A percentile compares a stretch with the other conserved stretches of the same genome.
Evolutionary conservation across 2,113 vertebrate genomes (phyloP).

Genomic region (Bungarus multicinctus): DNA sequence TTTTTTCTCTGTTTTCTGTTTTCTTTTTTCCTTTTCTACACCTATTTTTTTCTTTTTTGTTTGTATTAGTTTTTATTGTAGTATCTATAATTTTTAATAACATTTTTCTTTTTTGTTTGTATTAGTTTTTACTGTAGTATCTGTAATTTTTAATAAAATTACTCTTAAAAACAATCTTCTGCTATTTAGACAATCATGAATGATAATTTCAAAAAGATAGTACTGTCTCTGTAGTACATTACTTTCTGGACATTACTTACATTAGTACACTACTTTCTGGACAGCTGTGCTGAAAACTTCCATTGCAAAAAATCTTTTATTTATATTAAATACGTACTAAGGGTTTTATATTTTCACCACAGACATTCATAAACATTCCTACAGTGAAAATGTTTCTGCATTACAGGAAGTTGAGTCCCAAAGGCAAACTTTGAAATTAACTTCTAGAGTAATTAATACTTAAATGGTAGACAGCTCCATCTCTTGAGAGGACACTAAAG

Average conservation of each 20-base stretch:
- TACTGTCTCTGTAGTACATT: neutral
- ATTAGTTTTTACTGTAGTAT: neutral
- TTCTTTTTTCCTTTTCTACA: neutral
- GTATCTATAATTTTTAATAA: neutral
- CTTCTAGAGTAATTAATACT: neutral
- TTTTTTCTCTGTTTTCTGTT: neutral
- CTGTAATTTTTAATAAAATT: neutral
- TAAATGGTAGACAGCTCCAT: neutral
- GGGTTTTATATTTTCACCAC: neutral
- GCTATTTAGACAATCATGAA: neutral
- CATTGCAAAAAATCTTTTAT: neutral
- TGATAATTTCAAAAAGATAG: neutral
- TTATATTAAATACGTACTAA: neutral
- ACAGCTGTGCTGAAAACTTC: neutral
- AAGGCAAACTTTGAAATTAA: neutral
- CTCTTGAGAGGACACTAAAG: neutral
- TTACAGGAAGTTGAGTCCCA: neutral
- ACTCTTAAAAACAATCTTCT: neutral
- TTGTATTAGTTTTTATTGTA: neutral
- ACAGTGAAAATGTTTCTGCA: neutral
- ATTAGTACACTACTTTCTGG: too few species aligned
- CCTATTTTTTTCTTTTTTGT: neutral
- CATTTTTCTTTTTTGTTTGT: neutral
- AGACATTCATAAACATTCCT: neutral
- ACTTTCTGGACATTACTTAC: neutral